Evolutionary conservation across 2,888 invertebrate species (phyloP), one percentile per base, ranked within the genome.

Genomic region (Ametastegia equiseti): DNA sequence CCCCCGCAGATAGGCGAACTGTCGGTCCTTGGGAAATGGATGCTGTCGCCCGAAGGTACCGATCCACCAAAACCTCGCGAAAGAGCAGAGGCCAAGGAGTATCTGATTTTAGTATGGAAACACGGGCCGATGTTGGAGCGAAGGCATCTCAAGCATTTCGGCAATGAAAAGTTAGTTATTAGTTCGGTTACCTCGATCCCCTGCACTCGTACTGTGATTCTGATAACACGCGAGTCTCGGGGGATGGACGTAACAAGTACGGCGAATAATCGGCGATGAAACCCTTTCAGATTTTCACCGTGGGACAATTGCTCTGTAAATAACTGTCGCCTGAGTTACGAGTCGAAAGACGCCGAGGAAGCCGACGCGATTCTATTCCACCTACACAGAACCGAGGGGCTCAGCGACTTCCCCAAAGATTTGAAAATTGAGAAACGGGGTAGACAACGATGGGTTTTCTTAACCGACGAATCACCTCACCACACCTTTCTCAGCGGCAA

Each of bases 291-390:
- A 57, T 90, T 89, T 79, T 92, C 94, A 83, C 94, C 94, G 0
- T 93, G 95, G 87, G 90, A 91, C 39, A 88, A 90, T 27, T 96
- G 95, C 88, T 93, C 94, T 73, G 95, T 95, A 0, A 91, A 91
- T 19, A 95, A 95, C 87, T 96, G 96, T 87, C 86, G 91, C 81
- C 91, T 96, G 83, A 93, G 94, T 11, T 94, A 95, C 82, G 88
- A 94, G 4, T 92, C 93, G 11, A 84, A 86, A 3, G 91, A 92
- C 27, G 84, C 95, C 13, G 82, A 89, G 0, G 88, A 87, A 6
- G 95, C 95, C 0, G 95, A 96, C 87, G 95, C 96, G 1, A 95
- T 96, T 0, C 86, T 95, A 19, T 93, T 95, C 86, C 95, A 94
- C 86, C 87, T 95, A 60, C 94, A 94, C 83, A 86, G 93, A 36